Conservation (phyloP, 1,140 invertebrate genomes). For the Drosophila neocordata region DNA sequence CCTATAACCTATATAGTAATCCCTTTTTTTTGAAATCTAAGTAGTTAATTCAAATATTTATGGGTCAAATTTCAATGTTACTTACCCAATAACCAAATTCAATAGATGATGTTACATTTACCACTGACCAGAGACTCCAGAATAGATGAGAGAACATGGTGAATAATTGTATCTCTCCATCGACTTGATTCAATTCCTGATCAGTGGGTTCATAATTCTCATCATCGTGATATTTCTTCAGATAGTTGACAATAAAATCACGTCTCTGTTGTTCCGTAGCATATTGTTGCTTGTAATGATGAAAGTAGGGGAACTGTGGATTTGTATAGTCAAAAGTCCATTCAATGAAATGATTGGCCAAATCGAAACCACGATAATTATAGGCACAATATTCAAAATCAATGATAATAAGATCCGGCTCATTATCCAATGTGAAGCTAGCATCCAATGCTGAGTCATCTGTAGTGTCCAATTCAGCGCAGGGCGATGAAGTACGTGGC, state of each 20-base stretch:
- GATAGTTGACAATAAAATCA: conserved; percentile 69
- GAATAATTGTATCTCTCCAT: conserved; percentile 90
- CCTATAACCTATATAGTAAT: too few relatives aligned
- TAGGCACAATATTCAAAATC: conserved; percentile 98
- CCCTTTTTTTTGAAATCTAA: too few relatives aligned
- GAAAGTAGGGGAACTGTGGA: conserved; percentile 90
- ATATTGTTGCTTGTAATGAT: conserved; percentile 86
- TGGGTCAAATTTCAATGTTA: conserved; percentile 11
- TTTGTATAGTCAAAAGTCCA: conserved; percentile 96
- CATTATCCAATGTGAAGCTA: conserved; percentile 76
- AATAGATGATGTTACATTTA: conserved; percentile 94
- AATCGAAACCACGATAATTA: conserved; percentile 96
- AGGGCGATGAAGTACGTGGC: conserved; percentile 43
- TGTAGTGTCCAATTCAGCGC: conserved; percentile 63
- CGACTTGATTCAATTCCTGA: conserved; percentile 59
- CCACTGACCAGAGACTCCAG: conserved; percentile 95
- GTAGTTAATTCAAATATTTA: too few relatives aligned
- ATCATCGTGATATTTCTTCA: conserved; percentile 64
- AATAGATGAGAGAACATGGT: conserved; percentile 95
- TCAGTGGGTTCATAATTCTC: conserved; percentile 59
- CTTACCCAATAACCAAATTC: conserved; percentile 97
- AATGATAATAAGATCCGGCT: conserved; percentile 90
- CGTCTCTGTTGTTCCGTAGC: conserved; percentile 90
- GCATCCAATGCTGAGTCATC: conserved; percentile 68
- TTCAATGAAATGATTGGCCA: conserved; percentile 98